These are phyloP conservation scores for Watsonalla cultraria DNA, from an alignment of 2,888 invertebrate species.

Conservation along the genomic window DNA sequence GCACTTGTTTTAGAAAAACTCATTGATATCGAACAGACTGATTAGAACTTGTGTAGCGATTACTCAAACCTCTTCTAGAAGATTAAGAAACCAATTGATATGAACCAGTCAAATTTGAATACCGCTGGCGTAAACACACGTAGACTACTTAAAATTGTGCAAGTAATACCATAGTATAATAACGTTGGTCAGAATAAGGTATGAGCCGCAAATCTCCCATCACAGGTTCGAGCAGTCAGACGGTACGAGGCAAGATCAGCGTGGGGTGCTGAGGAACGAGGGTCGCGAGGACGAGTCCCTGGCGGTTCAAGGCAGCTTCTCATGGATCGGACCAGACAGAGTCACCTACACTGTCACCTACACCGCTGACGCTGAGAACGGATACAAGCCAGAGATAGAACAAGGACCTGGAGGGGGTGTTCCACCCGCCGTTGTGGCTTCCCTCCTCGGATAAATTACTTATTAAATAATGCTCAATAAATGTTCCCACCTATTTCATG, in stretches of 20 bases:
- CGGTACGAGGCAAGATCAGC: slow-evolving; percentile 55
- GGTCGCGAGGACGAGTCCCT: slow-evolving; percentile 64
- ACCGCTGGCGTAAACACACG: too few relatives aligned
- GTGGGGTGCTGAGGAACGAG: slow-evolving; percentile 59
- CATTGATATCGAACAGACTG: too few relatives aligned
- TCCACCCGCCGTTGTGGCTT: slow-evolving; percentile 28
- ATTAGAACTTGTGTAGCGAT: too few relatives aligned
- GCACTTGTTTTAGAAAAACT: too few relatives aligned
- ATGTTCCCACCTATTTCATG: neutral
- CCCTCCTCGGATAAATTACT: slow-evolving; percentile 20
- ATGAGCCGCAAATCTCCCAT: neutral
- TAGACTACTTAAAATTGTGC: too few relatives aligned
- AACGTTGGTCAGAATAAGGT: too few relatives aligned
- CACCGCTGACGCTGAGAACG: slow-evolving; percentile 50
- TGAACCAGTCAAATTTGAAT: too few relatives aligned
- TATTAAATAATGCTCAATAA: neutral
- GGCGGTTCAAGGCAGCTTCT: slow-evolving; percentile 59
- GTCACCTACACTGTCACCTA: slow-evolving; percentile 72
- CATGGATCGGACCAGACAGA: slow-evolving; percentile 65
- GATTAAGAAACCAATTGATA: too few relatives aligned
- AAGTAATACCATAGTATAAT: too few relatives aligned
- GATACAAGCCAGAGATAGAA: slow-evolving; percentile 45
- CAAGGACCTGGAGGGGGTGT: slow-evolving; percentile 41
- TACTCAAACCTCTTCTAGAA: too few relatives aligned
- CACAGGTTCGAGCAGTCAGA: slow-evolving; percentile 59